These are phyloP conservation scores for Stenolophus ochropezus DNA, from an alignment of 2,888 invertebrate species.

Conservation along the genomic window DNA sequence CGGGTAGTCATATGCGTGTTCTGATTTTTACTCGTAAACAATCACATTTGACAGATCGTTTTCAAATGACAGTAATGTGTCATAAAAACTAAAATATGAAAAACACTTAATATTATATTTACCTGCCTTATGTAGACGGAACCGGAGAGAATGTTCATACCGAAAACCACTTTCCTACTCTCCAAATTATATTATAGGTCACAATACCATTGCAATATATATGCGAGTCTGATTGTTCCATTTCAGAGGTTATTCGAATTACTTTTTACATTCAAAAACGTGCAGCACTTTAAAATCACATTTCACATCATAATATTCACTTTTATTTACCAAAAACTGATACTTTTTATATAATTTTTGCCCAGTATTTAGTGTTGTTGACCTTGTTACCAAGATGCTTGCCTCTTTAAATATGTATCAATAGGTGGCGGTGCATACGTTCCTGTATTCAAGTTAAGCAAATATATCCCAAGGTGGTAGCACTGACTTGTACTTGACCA, in stretches of 20 bases:
- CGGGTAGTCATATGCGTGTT: constrained; percentile 62
- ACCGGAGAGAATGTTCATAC: constrained; percentile 53
- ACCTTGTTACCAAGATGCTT: constrained; percentile 73
- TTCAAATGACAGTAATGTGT: constrained; percentile 62
- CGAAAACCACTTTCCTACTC: constrained; percentile 58
- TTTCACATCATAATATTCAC: constrained; percentile 56
- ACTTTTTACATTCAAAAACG: constrained; percentile 37
- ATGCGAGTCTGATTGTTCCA: constrained; percentile 57
- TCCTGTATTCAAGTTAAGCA: constrained; percentile 52
- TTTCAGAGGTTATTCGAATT: constrained; percentile 59
- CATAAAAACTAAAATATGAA: constrained; percentile 55
- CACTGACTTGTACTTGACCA: constrained; percentile 54
- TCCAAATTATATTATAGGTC: constrained; percentile 63
- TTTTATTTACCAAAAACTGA: constrained; percentile 58
- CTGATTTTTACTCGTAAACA: constrained; percentile 62
- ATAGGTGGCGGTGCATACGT: constrained; percentile 52
- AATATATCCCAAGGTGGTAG: constrained; percentile 56
- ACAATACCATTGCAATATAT: constrained; percentile 62
- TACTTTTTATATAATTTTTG: constrained; percentile 61
- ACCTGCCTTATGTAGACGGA: constrained; percentile 42
- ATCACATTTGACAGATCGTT: constrained; percentile 63
- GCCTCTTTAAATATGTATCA: constrained; percentile 66
- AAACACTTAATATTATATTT: constrained; percentile 39
- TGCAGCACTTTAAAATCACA: constrained; percentile 57
- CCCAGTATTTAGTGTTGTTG: constrained; percentile 69